These are phyloP conservation scores for Troides aeacus DNA, from an alignment of 2,888 invertebrate genomes.

Conservation along the genomic window DNA sequence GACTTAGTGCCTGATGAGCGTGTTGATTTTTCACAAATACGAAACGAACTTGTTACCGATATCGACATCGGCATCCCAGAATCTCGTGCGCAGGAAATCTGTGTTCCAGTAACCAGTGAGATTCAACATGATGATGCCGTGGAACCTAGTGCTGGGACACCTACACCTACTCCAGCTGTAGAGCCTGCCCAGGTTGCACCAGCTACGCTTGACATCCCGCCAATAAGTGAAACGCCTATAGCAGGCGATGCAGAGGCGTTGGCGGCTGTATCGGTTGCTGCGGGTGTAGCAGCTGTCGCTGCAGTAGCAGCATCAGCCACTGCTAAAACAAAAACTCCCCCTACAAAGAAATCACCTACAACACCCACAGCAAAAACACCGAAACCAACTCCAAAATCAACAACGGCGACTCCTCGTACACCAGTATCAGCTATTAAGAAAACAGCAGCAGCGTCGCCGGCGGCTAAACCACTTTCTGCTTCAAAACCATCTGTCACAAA, in stretches of 20 bases:
- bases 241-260: constrained; percentile 46
- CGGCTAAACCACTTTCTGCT: constrained; percentile 31
- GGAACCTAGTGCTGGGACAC: constrained; percentile 44
- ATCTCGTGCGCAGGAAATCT: constrained; percentile 72
- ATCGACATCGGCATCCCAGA: constrained; percentile 67
- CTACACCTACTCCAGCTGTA: constrained; percentile 48
- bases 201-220: constrained; percentile 37
- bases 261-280: constrained; percentile 49
- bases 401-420: constrained; percentile 40
- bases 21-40: constrained; percentile 33
- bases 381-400: constrained; percentile 45
- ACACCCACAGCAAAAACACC: constrained; percentile 46
- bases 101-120: constrained; percentile 67
- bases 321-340: constrained; percentile 38
- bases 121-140: constrained; percentile 58
- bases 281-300: constrained; percentile 43
- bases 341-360: constrained; percentile 41
- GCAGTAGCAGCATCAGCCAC: constrained; percentile 37
- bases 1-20: constrained; percentile 62
- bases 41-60: constrained; percentile 63
- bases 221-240: constrained; percentile 41
- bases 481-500: constrained; percentile 38
- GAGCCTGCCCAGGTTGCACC: constrained; percentile 39
- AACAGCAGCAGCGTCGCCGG: constrained; percentile 33
- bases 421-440: constrained; percentile 46